These are phyloP conservation scores for Rhynchopsitta pachyrhyncha DNA, from an alignment of 2,113 vertebrate species.

Conservation along the genomic window DNA sequence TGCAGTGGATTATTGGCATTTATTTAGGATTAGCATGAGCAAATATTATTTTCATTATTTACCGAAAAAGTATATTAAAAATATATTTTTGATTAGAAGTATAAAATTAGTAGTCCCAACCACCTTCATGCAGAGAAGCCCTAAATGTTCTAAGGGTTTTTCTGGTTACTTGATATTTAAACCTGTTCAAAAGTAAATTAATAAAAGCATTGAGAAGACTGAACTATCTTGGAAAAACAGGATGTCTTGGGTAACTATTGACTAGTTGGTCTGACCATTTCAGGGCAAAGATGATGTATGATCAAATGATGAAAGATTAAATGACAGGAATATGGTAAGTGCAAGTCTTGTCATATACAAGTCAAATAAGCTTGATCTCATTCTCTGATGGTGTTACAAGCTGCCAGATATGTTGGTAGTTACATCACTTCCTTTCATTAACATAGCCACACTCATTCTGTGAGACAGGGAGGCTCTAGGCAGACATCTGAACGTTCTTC, in stretches of 20 bases:
- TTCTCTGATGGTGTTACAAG: neutral
- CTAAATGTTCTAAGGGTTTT: neutral
- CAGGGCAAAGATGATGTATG: neutral
- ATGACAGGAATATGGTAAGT: constrained; percentile 24
- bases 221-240: neutral
- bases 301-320: neutral
- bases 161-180: neutral
- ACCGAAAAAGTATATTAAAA: neutral
- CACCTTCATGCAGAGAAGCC: neutral
- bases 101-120: neutral
- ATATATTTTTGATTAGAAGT: neutral
- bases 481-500: neutral
- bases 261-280: neutral
- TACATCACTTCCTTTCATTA: constrained; percentile 52
- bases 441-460: neutral
- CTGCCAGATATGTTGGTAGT: neutral
- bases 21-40: neutral
- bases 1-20: constrained; percentile 1
- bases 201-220: neutral
- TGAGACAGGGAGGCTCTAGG: constrained; percentile 2
- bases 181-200: neutral
- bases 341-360: neutral
- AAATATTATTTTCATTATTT: neutral
- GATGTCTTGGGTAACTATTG: neutral
- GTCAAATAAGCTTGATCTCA: constrained; percentile 44